A percentile compares a stretch with the other conserved stretches of the same genome.
phyloP scores from a whole-genome alignment of 2,113 vertebrate genomes.

The Alligator sinensis region DNA sequence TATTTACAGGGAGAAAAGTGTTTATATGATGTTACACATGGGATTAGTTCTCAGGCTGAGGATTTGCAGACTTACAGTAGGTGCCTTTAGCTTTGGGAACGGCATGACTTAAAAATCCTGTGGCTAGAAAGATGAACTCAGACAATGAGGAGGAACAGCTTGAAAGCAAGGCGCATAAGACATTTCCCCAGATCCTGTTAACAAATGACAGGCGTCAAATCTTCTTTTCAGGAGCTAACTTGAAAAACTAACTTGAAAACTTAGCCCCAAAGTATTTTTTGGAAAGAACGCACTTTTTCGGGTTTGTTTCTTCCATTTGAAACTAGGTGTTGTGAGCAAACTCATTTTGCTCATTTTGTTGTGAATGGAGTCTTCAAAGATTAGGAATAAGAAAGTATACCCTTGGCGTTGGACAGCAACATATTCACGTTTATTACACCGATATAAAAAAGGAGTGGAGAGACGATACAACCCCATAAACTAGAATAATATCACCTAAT shows the following conservation, averaged over 20 bases:
- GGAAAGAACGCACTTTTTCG: not conserved
- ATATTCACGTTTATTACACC: too few species aligned
- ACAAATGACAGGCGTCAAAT: constrained; percentile 38
- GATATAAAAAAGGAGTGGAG: too few species aligned
- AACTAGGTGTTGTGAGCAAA: not conserved
- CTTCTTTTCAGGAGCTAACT: not conserved
- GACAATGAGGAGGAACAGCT: constrained; percentile 63
- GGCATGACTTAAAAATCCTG: constrained; percentile 70
- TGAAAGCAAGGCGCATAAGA: constrained; percentile 52
- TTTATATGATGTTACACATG: constrained; percentile 70
- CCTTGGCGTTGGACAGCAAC: too few species aligned
- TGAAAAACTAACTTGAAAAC: constrained; percentile 36
- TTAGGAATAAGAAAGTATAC: constrained; percentile 25
- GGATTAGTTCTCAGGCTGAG: constrained; percentile 56
- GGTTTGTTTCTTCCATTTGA: constrained; percentile 13
- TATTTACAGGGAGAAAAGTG: constrained; percentile 76
- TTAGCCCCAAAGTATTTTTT: not conserved
- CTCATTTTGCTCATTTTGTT: constrained; percentile 13
- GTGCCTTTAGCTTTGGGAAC: constrained; percentile 68
- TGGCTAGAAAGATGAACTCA: constrained; percentile 72
- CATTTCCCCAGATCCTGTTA: constrained; percentile 38
- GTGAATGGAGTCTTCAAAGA: constrained; percentile 8
- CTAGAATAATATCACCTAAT: too few species aligned
- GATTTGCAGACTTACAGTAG: constrained; percentile 56
- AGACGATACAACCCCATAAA: too few species aligned